Conservation (phyloP, 2,888 invertebrate species). For the Octonoba sinensis region DNA sequence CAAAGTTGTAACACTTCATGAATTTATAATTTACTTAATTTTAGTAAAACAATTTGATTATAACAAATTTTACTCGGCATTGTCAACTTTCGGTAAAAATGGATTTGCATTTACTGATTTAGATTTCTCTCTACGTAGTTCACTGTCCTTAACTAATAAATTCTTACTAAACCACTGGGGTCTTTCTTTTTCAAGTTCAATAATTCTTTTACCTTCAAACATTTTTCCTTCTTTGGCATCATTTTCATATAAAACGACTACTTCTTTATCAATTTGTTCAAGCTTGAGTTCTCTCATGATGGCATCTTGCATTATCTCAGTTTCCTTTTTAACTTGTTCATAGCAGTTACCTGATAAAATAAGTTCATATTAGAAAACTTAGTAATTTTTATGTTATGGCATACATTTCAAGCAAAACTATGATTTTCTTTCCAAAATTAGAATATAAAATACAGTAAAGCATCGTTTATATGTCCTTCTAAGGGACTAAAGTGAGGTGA, state of each 20-base stretch:
- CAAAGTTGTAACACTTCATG: no score
- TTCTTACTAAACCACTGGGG: constrained; percentile 91
- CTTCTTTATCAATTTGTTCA: constrained; percentile 85
- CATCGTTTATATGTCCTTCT: no score
- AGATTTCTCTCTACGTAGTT: constrained; percentile 12
- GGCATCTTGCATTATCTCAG: constrained; percentile 82
- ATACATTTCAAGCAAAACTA: constrained; percentile 1
- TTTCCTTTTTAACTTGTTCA: constrained; percentile 84
- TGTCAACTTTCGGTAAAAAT: neutral
- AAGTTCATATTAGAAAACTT: neutral
- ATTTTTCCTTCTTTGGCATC: constrained; percentile 73
- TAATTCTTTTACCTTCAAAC: constrained; percentile 78
- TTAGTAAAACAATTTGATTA: neutral
- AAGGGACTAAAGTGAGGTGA: no score
- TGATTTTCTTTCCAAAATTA: constrained; percentile 64
- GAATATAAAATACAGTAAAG: constrained; percentile 70
- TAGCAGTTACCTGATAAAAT: constrained; percentile 84
- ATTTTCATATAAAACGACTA: constrained; percentile 86
- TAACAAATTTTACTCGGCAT: constrained; percentile 1
- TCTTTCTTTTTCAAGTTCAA: constrained; percentile 87
- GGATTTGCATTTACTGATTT: neutral
- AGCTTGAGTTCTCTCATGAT: constrained; percentile 80
- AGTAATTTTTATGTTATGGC: constrained; percentile 14
- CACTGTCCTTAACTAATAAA: constrained; percentile 74
- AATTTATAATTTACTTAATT: no score